Evolutionary conservation across 2,888 invertebrate genomes (phyloP).

Genomic region (Halocaridina rubra): DNA sequence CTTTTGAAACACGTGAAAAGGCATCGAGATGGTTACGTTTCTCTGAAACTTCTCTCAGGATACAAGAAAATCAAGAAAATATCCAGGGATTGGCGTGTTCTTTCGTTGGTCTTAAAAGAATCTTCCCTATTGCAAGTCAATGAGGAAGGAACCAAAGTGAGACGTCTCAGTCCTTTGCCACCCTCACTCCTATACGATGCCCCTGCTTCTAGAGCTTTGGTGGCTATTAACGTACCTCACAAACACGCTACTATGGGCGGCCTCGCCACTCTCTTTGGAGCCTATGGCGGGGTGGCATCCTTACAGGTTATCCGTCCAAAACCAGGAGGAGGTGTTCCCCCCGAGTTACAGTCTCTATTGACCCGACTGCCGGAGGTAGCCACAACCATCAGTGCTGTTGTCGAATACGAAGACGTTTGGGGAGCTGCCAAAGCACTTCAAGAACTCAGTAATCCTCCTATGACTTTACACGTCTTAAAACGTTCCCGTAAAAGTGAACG

Average conservation of each 20-base stretch:
- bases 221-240: slow-evolving; percentile 86
- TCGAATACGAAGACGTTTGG: slow-evolving; percentile 79
- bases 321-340: slow-evolving; percentile 89
- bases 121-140: slow-evolving; percentile 87
- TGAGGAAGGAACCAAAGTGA: slow-evolving; percentile 88
- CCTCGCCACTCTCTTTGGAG: slow-evolving; percentile 87
- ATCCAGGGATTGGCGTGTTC: slow-evolving; percentile 92
- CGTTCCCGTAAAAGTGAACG: slow-evolving; percentile 19
- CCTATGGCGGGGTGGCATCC: slow-evolving; percentile 89
- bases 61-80: slow-evolving; percentile 94
- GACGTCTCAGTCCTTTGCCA: slow-evolving; percentile 86
- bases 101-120: slow-evolving; percentile 84
- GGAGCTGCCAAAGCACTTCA: slow-evolving; percentile 50
- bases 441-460: slow-evolving; percentile 5
- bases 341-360: slow-evolving; percentile 86
- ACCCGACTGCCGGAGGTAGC: slow-evolving; percentile 24
- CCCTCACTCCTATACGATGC: slow-evolving; percentile 84
- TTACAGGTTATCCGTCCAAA: slow-evolving; percentile 82
- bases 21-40: slow-evolving; percentile 95
- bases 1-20: slow-evolving; percentile 92
- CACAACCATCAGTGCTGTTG: slow-evolving; percentile 77
- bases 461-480: slow-evolving; percentile 33
- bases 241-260: slow-evolving; percentile 88
- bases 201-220: slow-evolving; percentile 89
- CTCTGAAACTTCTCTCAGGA: slow-evolving; percentile 92